Percentiles rank a stretch among this genome's conserved stretches.
Evolutionary conservation across 2,797 vertebrate species (phyloP).

Genomic region (Sebastes itinus): DNA sequence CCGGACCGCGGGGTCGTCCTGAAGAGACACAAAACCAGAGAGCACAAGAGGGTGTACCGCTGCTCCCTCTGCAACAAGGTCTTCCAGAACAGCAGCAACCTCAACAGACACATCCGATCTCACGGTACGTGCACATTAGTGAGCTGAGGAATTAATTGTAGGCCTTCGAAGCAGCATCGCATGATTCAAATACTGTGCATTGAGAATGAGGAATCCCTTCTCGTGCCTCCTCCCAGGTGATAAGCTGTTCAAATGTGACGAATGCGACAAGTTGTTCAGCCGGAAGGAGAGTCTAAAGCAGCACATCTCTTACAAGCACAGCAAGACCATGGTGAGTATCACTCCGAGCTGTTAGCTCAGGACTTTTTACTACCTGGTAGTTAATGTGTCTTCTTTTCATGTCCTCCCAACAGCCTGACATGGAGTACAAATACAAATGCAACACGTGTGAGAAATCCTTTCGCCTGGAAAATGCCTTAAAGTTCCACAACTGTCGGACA

Average conservation of each 20-base stretch:
- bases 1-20: constrained; percentile 40
- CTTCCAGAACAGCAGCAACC: constrained; percentile 99
- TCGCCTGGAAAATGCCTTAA: constrained; percentile 93
- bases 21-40: constrained; percentile 83
- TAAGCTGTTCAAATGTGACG: constrained; percentile 97
- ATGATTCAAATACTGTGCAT: background rate
- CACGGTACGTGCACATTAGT: constrained; percentile 81
- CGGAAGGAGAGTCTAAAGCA: constrained; percentile 98
- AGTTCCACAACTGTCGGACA: constrained; percentile 98
- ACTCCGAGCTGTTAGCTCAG: accelerated
- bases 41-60: constrained; percentile 93
- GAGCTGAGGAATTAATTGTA: accelerated
- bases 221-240: constrained; percentile 82
- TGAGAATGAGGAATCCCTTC: background rate
- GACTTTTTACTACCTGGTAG: background rate
- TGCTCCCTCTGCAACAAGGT: constrained; percentile 94
- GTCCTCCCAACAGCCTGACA: constrained; percentile 83
- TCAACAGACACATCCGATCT: constrained; percentile 96
- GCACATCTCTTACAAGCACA: constrained; percentile 99
- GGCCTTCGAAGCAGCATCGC: accelerated
- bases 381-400: background rate
- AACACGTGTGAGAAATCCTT: constrained; percentile 95
- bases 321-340: constrained; percentile 88
- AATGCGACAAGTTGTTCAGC: constrained; percentile 97
- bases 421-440: constrained; percentile 92